Conservation (phyloP, 2,113 vertebrate genomes). For the Andinoacara biseriatus region DNA sequence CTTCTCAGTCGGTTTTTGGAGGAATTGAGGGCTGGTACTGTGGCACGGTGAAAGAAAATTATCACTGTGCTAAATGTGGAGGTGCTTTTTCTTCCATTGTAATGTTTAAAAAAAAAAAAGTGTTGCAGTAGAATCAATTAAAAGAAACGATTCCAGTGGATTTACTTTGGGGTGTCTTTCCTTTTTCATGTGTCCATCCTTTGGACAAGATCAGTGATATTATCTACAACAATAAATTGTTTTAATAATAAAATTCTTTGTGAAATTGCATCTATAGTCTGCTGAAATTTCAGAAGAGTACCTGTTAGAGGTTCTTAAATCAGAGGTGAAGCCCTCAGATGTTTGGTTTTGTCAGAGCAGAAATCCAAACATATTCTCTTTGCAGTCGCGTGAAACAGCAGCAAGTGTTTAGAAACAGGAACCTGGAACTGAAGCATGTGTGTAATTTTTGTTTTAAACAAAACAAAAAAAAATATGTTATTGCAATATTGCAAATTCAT, state of each 20-base stretch:
- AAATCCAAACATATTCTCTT: neutral
- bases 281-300: neutral
- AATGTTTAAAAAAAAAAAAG: neutral
- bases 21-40: slow-evolving; percentile 23
- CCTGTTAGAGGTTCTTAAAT: neutral
- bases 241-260: neutral
- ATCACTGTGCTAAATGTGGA: slow-evolving; percentile 28
- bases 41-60: slow-evolving; percentile 32
- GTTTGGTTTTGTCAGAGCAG: neutral
- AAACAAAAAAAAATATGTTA: neutral
- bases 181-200: neutral
- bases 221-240: slow-evolving; percentile 4
- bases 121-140: neutral
- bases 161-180: neutral
- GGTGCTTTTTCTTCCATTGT: slow-evolving; percentile 21
- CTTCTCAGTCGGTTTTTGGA: slow-evolving; percentile 41
- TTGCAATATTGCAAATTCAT: neutral
- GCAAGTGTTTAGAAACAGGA: neutral
- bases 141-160: neutral
- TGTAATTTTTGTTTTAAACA: neutral
- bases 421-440: neutral
- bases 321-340: neutral
- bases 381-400: neutral
- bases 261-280: neutral
- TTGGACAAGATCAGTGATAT: neutral